Conservation (phyloP, 2,888 invertebrate genomes). For the Coleophora deauratella region DNA sequence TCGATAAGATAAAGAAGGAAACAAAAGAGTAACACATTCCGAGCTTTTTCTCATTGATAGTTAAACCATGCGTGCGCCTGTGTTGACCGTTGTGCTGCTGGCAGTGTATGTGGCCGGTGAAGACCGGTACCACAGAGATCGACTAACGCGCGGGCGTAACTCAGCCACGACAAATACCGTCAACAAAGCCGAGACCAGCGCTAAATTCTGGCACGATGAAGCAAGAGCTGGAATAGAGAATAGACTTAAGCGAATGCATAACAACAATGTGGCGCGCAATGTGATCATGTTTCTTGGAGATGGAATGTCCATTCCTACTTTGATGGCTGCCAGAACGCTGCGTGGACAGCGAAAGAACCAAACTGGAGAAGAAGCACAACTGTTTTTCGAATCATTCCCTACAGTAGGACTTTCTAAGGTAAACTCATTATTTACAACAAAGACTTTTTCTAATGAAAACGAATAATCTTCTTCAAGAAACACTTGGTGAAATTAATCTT, state of each 20-base stretch:
- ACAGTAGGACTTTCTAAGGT: slow-evolving; percentile 77
- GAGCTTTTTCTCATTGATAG: too few species aligned
- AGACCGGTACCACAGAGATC: neutral
- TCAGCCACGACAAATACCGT: neutral
- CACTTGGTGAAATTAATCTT: too few species aligned
- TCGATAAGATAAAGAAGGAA: too few species aligned
- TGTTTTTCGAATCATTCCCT: slow-evolving; percentile 77
- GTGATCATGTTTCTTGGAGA: slow-evolving; percentile 83
- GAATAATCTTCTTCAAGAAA: too few species aligned
- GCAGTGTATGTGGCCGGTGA: neutral
- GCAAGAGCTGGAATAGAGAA: slow-evolving; percentile 48
- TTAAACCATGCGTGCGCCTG: neutral
- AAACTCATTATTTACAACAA: too few species aligned
- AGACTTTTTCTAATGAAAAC: too few species aligned
- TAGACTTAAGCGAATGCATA: slow-evolving; percentile 38
- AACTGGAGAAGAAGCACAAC: slow-evolving; percentile 72
- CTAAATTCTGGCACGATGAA: slow-evolving; percentile 53
- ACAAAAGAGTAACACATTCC: too few species aligned
- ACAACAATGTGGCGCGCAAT: slow-evolving; percentile 46
- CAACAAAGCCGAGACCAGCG: slow-evolving; percentile 13
- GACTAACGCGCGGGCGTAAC: neutral
- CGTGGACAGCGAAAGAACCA: slow-evolving; percentile 72
- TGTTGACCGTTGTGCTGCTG: neutral
- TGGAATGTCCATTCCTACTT: slow-evolving; percentile 82
- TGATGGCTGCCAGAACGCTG: slow-evolving; percentile 77